Base-by-base conservation (phyloP, 2,113 vertebrate species). In the Hepsetus odoe region DNA sequence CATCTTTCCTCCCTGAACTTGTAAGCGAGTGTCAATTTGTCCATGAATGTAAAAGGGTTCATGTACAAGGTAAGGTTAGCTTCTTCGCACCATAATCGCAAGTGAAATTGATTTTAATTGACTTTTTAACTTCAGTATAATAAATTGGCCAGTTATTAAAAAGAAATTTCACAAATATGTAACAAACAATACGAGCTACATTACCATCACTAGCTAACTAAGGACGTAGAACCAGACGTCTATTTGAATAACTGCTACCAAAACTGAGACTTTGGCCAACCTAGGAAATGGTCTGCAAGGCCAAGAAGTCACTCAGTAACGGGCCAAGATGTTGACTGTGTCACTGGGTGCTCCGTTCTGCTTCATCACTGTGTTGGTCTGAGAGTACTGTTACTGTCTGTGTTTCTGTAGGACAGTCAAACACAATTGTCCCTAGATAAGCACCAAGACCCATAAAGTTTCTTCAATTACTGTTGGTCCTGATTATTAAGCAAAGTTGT, bases 401-500 rank as follows among this genome's bases (percentile, higher is more conserved):
- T 24, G 20, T 49, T 64, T 64, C 20, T 1, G 6, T 20, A 22
- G 28, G 49, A 22, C 40, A 30, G 8, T 62, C n/a, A n/a, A n/a
- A 22, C 4, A 11, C 51, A 51, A 28, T 30, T 26, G 30, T n/a
- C 18, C 5, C 1, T 40, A 56, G 49, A 67, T 30, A 14, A 67
- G 49, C 40, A 42, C 33, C n/a, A 65, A 28, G 53, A 35, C 28
- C 16, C n/a, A 12, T 26, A n/a, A 49, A 53, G 51, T 67, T 4
- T 56, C 30, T 7, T 66, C 22, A 18, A 42, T 55, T 24, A 20
- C 61, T 28, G 61, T 66, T 32, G 56, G n/a, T 55, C n/a, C 22
- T 28, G 22, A 66, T 53, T 22, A 67, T 62, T 76, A 8, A 65
- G 61, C 61, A 76, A 53, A 38, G 20, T 22, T 3, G 26, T 35